Evolutionary conservation across 2,797 vertebrate species (phyloP).

Genomic region (Pangasius macronema): DNA sequence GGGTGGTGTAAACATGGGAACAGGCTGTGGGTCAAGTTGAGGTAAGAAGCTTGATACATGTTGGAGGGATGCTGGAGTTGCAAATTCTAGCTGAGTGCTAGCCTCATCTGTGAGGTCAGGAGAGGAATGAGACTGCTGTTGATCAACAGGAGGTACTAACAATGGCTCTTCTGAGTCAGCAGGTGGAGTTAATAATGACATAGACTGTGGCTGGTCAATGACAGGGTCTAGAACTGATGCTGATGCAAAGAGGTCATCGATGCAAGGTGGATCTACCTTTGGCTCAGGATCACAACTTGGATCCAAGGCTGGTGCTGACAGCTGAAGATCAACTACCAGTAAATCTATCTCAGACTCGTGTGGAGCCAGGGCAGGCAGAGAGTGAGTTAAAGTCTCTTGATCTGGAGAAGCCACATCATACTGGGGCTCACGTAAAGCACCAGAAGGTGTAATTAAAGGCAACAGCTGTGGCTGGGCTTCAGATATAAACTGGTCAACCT

Average conservation of each 20-base stretch:
- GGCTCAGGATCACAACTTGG: not conserved
- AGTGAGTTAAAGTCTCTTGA: not conserved
- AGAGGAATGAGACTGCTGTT: not conserved
- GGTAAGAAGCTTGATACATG: slow-evolving; percentile 16
- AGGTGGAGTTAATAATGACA: not conserved
- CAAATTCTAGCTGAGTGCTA: slow-evolving; percentile 19
- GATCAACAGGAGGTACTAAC: not conserved
- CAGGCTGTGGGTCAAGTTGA: slow-evolving; percentile 26
- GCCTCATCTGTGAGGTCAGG: not conserved
- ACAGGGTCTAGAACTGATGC: not conserved
- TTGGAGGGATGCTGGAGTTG: not conserved
- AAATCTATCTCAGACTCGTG: not conserved
- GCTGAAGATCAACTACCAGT: slow-evolving; percentile 8
- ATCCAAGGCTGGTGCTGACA: not conserved
- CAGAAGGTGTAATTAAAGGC: not conserved
- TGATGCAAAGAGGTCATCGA: not conserved
- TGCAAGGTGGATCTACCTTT: not conserved
- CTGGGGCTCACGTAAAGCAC: not conserved
- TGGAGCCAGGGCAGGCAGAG: not conserved
- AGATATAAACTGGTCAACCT: not conserved
- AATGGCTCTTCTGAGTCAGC: not conserved
- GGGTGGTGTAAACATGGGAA: slow-evolving; percentile 9
- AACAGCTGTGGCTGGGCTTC: not conserved
- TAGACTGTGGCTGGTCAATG: slow-evolving; percentile 7
- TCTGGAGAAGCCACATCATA: not conserved